Evolutionary conservation across 2,888 invertebrate species (phyloP), one percentile per base, ranked within the genome.

Genomic region (Pedicia rivosa): DNA sequence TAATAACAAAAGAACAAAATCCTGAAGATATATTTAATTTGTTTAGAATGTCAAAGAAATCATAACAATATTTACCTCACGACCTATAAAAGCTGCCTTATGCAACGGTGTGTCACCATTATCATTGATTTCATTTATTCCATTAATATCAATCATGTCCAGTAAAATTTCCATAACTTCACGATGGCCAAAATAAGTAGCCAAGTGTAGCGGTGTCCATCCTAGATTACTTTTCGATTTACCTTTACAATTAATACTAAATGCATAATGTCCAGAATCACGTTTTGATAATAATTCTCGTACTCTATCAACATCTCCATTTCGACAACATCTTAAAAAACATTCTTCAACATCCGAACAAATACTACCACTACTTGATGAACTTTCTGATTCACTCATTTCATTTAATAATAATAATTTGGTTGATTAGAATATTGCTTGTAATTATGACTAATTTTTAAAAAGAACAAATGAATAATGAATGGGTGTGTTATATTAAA

Each of bases 151-250:
- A 1, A 68, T 73, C 0, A 69, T 70, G 10, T 66, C 61, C 5
- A 77, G 48, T 12, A 78, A 50, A 0, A 65, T 54, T 41, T 68
- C 61, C 3, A 68, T 73, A 10, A 74, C 72, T 26, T 66, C 65
- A 31, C 55, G 54, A 46, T 78, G 75, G 0, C 74, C 74, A 54
- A 78, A 78, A 52, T 77, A 78, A 26, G 73, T 68, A 0, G 76
- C 72, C 41, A 78, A 55, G 48, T 77, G 77, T 2, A 78, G 57
- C 0, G 77, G 72, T 1, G 74, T 73, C 76, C 77, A 78, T 33
- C 75, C 75, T 44, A 71, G 49, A 52, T 77, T 77, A 42, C 69
- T 66, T 52, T 74, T 76, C 35, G 60, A 66, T 54, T 65, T 67
- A 10, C 74, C 74, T 68, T 73, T 74, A 48, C 74, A 75, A 50